A percentile compares a stretch with the other conserved stretches of the same genome.
Conservation (phyloP, 2,888 invertebrate species). For the Spilarctia lutea region DNA sequence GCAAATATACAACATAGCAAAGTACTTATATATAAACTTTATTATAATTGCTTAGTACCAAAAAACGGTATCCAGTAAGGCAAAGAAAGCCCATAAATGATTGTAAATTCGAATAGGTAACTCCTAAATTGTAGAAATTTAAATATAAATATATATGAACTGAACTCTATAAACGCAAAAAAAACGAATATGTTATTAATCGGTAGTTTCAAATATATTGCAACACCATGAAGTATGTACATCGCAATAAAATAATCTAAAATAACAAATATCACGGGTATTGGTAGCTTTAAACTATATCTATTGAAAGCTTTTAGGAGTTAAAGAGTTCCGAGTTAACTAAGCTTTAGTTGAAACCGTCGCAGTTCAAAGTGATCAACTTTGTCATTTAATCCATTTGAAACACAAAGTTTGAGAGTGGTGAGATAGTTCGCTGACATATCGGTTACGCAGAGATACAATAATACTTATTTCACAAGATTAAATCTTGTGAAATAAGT, state of each 20-base stretch:
- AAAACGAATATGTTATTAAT: too few species aligned
- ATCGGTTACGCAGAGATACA: slow-evolving; percentile 7
- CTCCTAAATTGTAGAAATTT: background rate
- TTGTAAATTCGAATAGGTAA: background rate
- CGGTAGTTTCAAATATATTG: background rate
- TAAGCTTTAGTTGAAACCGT: slow-evolving; percentile 13
- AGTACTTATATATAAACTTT: background rate
- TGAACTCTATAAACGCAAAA: background rate
- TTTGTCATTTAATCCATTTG: slow-evolving; percentile 19
- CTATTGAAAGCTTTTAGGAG: slow-evolving; percentile 14
- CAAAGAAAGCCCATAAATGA: too few species aligned
- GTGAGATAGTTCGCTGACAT: slow-evolving; percentile 5
- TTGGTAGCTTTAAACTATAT: background rate
- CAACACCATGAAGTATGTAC: background rate
- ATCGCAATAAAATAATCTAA: background rate
- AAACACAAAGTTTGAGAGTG: slow-evolving; percentile 12
- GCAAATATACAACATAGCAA: too few species aligned
- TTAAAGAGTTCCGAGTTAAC: background rate
- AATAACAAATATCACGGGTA: background rate
- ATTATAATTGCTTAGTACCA: background rate
- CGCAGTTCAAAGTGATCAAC: slow-evolving; percentile 3
- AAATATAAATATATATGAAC: too few species aligned
- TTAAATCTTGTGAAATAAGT: too few species aligned
- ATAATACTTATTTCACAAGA: background rate
- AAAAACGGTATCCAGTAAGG: too few species aligned